Evolutionary conservation across 2,888 invertebrate species (phyloP).

Genomic region (Eupithecia centaureata): DNA sequence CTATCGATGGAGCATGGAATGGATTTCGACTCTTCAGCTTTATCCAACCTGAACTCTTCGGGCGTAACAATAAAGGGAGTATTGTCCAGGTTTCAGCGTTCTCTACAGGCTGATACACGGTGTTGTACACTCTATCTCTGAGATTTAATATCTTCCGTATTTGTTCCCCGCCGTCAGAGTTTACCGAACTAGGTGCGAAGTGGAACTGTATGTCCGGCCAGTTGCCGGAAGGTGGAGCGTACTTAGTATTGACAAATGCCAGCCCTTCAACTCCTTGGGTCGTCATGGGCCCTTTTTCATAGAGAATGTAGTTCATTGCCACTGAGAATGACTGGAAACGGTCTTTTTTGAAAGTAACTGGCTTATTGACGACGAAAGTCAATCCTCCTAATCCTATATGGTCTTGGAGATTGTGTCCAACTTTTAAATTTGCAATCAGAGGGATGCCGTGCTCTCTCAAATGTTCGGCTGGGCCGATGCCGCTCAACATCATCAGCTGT

Average conservation of each 20-base stretch:
- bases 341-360: constrained; percentile 89
- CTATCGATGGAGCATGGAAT: constrained; percentile 91
- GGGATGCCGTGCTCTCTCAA: constrained; percentile 88
- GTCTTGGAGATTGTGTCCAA: constrained; percentile 93
- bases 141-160: constrained; percentile 90
- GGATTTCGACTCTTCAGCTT: constrained; percentile 92
- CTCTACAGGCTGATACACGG: constrained; percentile 91
- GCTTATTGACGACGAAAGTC: constrained; percentile 92
- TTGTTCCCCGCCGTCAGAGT: constrained; percentile 92
- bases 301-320: constrained; percentile 91
- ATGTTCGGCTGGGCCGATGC: constrained; percentile 92
- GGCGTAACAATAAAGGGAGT: constrained; percentile 90
- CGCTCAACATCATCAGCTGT: constrained; percentile 95
- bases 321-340: constrained; percentile 91
- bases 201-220: constrained; percentile 96
- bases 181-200: constrained; percentile 92
- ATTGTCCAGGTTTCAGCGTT: constrained; percentile 93
- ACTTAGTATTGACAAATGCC: constrained; percentile 94
- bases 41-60: constrained; percentile 95
- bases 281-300: constrained; percentile 93
- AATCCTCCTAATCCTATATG: constrained; percentile 94
- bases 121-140: constrained; percentile 91
- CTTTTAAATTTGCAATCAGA: constrained; percentile 89
- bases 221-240: constrained; percentile 89
- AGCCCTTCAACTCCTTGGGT: constrained; percentile 93